These are phyloP conservation scores for Notocelia uddmanniana DNA, from an alignment of 2,888 invertebrate species.

Conservation along the genomic window DNA sequence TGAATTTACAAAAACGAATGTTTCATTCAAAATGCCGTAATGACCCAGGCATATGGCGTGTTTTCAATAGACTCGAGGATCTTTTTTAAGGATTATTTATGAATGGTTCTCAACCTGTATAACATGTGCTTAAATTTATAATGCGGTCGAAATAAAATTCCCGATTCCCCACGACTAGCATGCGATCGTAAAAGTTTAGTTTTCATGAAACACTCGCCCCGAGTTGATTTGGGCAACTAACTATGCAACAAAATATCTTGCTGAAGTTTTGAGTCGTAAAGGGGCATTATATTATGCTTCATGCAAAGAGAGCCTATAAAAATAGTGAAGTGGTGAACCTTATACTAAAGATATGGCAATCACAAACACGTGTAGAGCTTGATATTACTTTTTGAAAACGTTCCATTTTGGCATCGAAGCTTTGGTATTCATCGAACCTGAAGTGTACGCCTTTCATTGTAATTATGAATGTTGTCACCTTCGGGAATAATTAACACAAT, in stretches of 20 bases:
- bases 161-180: slow-evolving; percentile 18
- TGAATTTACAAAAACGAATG: slow-evolving; percentile 70
- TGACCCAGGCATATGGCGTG: slow-evolving; percentile 70
- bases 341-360: not conserved
- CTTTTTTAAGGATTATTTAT: slow-evolving; percentile 44
- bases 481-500: too few relatives aligned
- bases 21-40: slow-evolving; percentile 66
- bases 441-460: too few relatives aligned
- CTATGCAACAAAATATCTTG: slow-evolving; percentile 33
- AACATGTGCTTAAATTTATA: slow-evolving; percentile 50
- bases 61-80: slow-evolving; percentile 62
- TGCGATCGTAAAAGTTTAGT: slow-evolving; percentile 27
- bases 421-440: too few relatives aligned
- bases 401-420: too few relatives aligned
- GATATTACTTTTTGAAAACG: too few relatives aligned
- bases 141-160: slow-evolving; percentile 25
- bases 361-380: too few relatives aligned
- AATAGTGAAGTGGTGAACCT: slow-evolving; percentile 2
- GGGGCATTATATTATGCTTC: slow-evolving; percentile 12
- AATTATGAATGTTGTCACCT: too few relatives aligned
- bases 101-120: slow-evolving; percentile 51
- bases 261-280: slow-evolving; percentile 33
- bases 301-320: slow-evolving; percentile 14
- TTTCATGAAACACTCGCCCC: slow-evolving; percentile 32
- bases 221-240: slow-evolving; percentile 28